Evolutionary conservation across 2,113 vertebrate genomes (phyloP).

Genomic region (Craseonycteris thonglongyai): DNA sequence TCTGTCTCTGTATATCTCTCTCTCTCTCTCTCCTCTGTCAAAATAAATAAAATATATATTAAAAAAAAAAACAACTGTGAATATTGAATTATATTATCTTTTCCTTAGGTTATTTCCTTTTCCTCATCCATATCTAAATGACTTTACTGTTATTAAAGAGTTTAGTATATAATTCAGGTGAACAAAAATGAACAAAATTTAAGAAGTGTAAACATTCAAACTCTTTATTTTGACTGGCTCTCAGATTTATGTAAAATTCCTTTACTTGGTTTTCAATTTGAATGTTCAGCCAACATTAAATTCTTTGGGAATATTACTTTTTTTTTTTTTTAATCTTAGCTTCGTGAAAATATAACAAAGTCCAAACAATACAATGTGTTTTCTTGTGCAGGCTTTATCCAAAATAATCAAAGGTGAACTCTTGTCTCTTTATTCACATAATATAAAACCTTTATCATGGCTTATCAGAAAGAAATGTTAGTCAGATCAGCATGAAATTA

Average conservation of each 20-base stretch:
- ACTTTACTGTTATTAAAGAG: neutral
- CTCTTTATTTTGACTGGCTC: constrained; percentile 53
- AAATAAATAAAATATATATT: no score
- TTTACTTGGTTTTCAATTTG: constrained; percentile 29
- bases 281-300: constrained; percentile 39
- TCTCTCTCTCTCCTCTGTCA: no score
- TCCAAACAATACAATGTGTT: constrained; percentile 23
- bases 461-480: constrained; percentile 37
- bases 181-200: neutral
- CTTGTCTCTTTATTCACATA: constrained; percentile 40
- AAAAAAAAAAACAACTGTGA: no score
- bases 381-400: constrained; percentile 15
- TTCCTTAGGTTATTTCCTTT: neutral
- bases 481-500: neutral
- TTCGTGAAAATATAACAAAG: constrained; percentile 29
- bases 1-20: no score
- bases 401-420: constrained; percentile 52
- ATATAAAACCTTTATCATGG: neutral
- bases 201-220: neutral
- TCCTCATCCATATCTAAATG: neutral
- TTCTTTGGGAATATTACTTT: constrained; percentile 34
- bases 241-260: constrained; percentile 44
- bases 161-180: neutral
- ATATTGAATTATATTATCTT: neutral
- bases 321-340: neutral